Base-by-base conservation (phyloP, 2,888 invertebrate genomes). In the Balanococcus diminutus region DNA sequence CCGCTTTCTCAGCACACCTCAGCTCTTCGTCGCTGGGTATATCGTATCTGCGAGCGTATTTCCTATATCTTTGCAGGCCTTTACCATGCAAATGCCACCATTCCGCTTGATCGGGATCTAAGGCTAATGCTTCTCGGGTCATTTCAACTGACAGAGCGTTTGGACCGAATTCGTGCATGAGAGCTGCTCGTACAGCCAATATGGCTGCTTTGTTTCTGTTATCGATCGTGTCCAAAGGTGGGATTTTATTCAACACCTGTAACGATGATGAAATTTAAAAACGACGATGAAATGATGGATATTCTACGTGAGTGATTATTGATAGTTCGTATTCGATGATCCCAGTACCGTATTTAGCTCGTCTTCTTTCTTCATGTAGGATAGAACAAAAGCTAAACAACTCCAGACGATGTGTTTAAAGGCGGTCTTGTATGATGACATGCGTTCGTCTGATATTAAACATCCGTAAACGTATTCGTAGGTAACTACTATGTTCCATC, bases 31-130 rank as follows among this genome's bases (percentile, higher is more conserved):
- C 82, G 82, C 82, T 82, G 14, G 82, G 82, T 46, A 82, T 82
- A 51, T 82, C 82, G 31, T 82, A 82, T 22, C 82, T 46, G 4
- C 82, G 82, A 82, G 46, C 46, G 19, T 46, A 82, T 31, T 82
- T 82, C 32, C 82, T 46, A 14, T 82, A 51, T 46, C 82, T 46
- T 82, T 82, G 82, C 9, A 82, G 16, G 14, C 82, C 82, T 82
- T 82, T 82, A 82, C 82, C 82, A 82, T 82, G 82, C 39, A 82
- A 32, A 32, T 82, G 82, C 82, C 82, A 82, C 82, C 82, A 82
- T 51, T 82, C 82, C 16, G 82, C 82, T 82, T 82, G 82, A 28
- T 82, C 82, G 0, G 82, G 82, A 46, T 82, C 82, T 51, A 82
- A 16, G 2, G n/a, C 25, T 11, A 82, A 46, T 28, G 82, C 82